phyloP scores from a whole-genome alignment of 2,113 vertebrate species.

The Pao palembangensis region DNA sequence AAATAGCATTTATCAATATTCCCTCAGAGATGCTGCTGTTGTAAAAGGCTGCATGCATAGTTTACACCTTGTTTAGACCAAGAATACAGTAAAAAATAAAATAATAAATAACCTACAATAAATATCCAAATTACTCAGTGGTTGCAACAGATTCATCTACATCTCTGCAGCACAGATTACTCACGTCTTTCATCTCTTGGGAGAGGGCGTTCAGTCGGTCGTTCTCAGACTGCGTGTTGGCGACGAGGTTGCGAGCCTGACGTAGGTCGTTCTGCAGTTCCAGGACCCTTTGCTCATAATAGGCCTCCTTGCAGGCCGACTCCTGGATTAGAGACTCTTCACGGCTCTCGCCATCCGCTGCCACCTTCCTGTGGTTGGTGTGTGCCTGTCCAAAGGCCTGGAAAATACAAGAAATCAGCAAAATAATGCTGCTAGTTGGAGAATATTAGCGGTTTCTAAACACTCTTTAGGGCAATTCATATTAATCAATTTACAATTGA shows the following conservation, averaged over 20 bases:
- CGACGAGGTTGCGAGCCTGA: conserved; percentile 85
- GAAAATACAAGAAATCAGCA: conserved; percentile 9
- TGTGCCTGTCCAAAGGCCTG: conserved; percentile 97
- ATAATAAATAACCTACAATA: too few species aligned
- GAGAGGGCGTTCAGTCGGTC: conserved; percentile 85
- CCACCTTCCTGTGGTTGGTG: conserved; percentile 96
- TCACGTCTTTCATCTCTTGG: conserved; percentile 92
- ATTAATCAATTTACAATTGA: too few species aligned
- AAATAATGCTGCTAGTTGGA: conserved; percentile 10
- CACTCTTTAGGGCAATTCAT: too few species aligned
- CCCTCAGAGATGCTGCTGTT: conserved; percentile 1
- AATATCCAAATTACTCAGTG: too few species aligned
- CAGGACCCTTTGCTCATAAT: conserved; percentile 93
- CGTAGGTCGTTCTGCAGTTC: conserved; percentile 93
- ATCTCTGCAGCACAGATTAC: not conserved
- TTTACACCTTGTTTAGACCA: too few species aligned
- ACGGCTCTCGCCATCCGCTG: conserved; percentile 94
- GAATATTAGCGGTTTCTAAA: not conserved
- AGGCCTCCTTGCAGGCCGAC: conserved; percentile 95
- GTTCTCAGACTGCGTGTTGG: conserved; percentile 91
- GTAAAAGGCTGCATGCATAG: conserved; percentile 10
- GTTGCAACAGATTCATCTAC: not conserved
- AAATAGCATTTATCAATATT: conserved; percentile 4
- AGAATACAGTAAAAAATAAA: too few species aligned
- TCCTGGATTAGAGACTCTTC: conserved; percentile 97